A percentile compares a stretch with the other conserved stretches of the same genome.
Evolutionary conservation across 1,140 invertebrate species (phyloP).

Genomic region (Brachionus koreanus): DNA sequence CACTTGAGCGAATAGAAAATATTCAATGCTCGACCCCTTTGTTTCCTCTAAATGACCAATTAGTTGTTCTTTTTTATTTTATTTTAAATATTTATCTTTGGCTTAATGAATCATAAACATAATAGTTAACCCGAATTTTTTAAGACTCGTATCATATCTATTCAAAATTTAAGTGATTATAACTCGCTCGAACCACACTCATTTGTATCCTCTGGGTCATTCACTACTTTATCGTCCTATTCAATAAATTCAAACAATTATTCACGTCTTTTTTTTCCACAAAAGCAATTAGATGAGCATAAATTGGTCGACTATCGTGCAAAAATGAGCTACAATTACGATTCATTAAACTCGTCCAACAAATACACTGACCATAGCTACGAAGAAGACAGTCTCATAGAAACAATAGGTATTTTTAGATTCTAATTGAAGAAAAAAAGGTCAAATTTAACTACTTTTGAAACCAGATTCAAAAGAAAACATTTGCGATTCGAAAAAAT

Average conservation of each 20-base stretch:
- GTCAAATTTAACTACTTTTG: not conserved
- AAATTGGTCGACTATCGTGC: not conserved
- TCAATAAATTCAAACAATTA: not conserved
- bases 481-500: not conserved
- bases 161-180: not conserved
- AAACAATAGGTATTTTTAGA: not conserved
- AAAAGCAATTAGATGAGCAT: not conserved
- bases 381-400: slow-evolving; percentile 7
- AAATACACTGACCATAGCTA: not conserved
- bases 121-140: slow-evolving; percentile 16
- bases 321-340: slow-evolving; percentile 22
- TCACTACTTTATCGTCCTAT: not conserved
- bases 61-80: not conserved
- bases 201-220: not conserved
- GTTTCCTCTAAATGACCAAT: slow-evolving; percentile 18
- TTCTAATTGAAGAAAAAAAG: not conserved
- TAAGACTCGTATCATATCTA: slow-evolving; percentile 2
- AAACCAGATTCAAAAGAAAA: not conserved
- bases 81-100: slow-evolving; percentile 23
- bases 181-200: not conserved
- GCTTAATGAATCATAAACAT: slow-evolving; percentile 2
- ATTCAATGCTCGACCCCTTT: not conserved
- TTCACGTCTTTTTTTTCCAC: not conserved
- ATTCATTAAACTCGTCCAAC: slow-evolving; percentile 8
- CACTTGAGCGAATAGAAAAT: slow-evolving; percentile 10